Conservation (phyloP, 2,113 vertebrate species). For the Macquaria ambigua region DNA sequence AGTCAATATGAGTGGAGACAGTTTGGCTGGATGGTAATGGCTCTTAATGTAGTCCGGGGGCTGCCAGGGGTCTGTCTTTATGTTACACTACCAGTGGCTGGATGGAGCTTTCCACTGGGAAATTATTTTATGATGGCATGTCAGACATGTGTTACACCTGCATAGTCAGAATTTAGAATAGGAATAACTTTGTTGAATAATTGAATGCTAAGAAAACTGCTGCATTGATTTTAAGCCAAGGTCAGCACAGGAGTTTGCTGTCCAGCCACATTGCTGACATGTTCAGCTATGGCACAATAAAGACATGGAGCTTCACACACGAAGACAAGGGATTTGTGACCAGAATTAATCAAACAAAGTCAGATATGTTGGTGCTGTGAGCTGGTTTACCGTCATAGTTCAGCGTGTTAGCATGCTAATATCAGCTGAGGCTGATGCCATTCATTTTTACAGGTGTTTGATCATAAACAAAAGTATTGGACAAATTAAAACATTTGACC, state of each 20-base stretch:
- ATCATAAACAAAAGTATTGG: not conserved
- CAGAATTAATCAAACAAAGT: not conserved
- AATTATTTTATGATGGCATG: slow-evolving; percentile 24
- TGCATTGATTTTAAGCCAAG: not conserved
- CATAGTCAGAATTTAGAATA: slow-evolving; percentile 10
- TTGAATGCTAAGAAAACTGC: slow-evolving; percentile 9
- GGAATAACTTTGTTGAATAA: not conserved
- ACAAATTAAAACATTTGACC: not conserved
- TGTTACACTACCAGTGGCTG: slow-evolving; percentile 22
- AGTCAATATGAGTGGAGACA: slow-evolving; percentile 75
- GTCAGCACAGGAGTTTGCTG: not conserved
- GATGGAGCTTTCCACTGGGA: slow-evolving; percentile 24
- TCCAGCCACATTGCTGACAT: not conserved
- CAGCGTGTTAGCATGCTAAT: not conserved
- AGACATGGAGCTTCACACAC: not conserved
- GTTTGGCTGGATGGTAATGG: slow-evolving; percentile 66
- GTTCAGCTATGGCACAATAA: not conserved
- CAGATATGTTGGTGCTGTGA: not conserved
- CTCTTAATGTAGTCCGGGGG: slow-evolving; percentile 42
- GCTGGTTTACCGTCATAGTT: too few species aligned
- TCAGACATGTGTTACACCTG: slow-evolving; percentile 7
- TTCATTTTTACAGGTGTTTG: not conserved
- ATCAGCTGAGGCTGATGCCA: not conserved
- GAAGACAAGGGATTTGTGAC: not conserved
- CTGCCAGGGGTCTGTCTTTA: slow-evolving; percentile 31